Evolutionary conservation across 2,113 vertebrate genomes (phyloP), one percentile per base, ranked within the genome.

Genomic region (Progne subis): DNA sequence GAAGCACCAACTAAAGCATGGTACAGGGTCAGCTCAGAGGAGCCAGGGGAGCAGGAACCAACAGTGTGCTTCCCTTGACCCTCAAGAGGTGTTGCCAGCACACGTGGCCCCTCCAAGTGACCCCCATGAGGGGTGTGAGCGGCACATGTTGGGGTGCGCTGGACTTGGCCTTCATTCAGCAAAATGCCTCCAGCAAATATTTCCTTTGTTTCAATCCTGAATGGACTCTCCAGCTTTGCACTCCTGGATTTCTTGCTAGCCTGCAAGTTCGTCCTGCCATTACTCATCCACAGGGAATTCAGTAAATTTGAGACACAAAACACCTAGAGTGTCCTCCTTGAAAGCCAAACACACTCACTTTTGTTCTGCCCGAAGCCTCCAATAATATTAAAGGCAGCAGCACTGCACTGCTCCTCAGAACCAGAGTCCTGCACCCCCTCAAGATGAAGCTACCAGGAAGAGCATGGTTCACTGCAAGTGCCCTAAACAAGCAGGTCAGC

Each of bases 111-210:
- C 57, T 67, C 18, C 3, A 3, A 75, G 67, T 1, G 3, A 46
- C 23, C 8, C 32, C 7, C 12, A 72, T 31, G 16, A 83, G 13
- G 9, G 9, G 20, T 25, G 59, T 1, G 3, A 60, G 32, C 43
- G n/a, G 46, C 13, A 43, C 1, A 2, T 0, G 0, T 0, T 67
- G 65, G 14, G 16, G 28, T 28, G 26, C 1, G 2, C 52, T 31
- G 20, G 37, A 39, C 18, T 71, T n/a, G 49, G 25, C 29, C 59
- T 44, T 64, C 55, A 25, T 19, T 47, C 67, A 60, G n/a, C 26
- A 57, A 82, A 90, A 78, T 6, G 68, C 5, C 37, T 47, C 57
- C 6, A 43, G 20, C 3, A 2, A 37, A 10, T 37, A 37, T 37
- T 37, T 37, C 37, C 37, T 37, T 37, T 37, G 37, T 37, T 37